These are phyloP conservation scores for Ectemnius lituratus DNA, from an alignment of 2,888 invertebrate genomes.

Conservation along the genomic window DNA sequence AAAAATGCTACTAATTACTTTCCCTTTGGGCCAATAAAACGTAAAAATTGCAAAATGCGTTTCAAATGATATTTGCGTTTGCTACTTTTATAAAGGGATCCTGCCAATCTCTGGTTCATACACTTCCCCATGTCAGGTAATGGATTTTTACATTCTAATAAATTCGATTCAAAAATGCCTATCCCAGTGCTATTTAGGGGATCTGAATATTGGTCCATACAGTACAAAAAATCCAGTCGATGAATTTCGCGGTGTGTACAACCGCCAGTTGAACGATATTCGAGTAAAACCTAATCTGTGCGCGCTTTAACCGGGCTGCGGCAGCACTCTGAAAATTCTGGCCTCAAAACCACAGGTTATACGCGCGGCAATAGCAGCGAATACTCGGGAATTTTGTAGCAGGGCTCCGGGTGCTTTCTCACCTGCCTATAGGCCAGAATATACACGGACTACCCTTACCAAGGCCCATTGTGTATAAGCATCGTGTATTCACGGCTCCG, in stretches of 20 bases:
- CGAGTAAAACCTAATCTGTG: slow-evolving; percentile 47
- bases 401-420: slow-evolving; percentile 57
- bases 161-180: too few relatives aligned
- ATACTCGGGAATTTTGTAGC: slow-evolving; percentile 58
- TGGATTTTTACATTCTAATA: too few relatives aligned
- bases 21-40: too few relatives aligned
- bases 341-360: slow-evolving; percentile 55
- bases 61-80: too few relatives aligned
- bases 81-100: too few relatives aligned
- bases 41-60: too few relatives aligned
- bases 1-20: too few relatives aligned
- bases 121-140: too few relatives aligned
- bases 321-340: slow-evolving; percentile 45
- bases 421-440: slow-evolving; percentile 61
- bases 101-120: too few relatives aligned
- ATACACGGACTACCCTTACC: slow-evolving; percentile 56
- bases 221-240: slow-evolving; percentile 2
- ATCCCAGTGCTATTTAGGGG: too few relatives aligned
- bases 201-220: too few relatives aligned
- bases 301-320: slow-evolving; percentile 19
- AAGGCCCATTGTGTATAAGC: slow-evolving; percentile 66
- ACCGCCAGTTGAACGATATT: slow-evolving; percentile 16
- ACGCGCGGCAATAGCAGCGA: slow-evolving; percentile 52
- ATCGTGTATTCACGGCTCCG: slow-evolving; percentile 69
- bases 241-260: slow-evolving; percentile 37